These are phyloP conservation scores for Polydrusus pterygomalis DNA, from an alignment of 2,888 invertebrate species.

Conservation along the genomic window DNA sequence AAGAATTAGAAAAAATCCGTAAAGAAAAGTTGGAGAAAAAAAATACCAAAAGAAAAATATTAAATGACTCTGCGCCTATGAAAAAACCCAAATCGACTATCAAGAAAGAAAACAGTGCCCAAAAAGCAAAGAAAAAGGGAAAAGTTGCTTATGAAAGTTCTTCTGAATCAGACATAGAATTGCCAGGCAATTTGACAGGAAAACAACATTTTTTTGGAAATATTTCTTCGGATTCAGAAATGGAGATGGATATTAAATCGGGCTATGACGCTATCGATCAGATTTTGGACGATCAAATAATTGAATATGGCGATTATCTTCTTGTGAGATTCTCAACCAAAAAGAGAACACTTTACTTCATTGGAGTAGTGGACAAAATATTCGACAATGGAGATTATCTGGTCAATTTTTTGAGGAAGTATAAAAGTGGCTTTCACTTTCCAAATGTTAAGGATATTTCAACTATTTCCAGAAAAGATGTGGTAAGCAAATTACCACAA, in stretches of 20 bases:
- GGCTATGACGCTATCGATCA: not conserved
- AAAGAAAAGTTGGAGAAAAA: not conserved
- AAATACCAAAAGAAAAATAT: not conserved
- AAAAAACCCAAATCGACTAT: not conserved
- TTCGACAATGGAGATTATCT: too few species aligned
- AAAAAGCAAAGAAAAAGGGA: not conserved
- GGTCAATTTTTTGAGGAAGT: too few species aligned
- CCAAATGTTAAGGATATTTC: not conserved
- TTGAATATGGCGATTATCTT: not conserved
- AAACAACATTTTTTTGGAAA: not conserved
- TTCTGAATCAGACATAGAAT: not conserved
- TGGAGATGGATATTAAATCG: not conserved
- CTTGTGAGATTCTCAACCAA: not conserved
- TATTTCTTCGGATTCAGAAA: constrained; percentile 1
- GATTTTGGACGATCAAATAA: constrained; percentile 1
- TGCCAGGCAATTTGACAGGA: not conserved
- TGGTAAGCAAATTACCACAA: not conserved
- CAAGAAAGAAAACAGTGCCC: too few species aligned
- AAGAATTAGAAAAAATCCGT: constrained; percentile 1
- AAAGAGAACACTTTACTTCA: not conserved
- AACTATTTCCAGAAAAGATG: constrained; percentile 1
- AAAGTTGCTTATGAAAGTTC: not conserved
- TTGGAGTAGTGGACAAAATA: not conserved
- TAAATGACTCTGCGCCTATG: not conserved
- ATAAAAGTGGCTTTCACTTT: too few species aligned